Conservation (phyloP, 1,140 invertebrate genomes). For the Trialeurodes vaporariorum region DNA sequence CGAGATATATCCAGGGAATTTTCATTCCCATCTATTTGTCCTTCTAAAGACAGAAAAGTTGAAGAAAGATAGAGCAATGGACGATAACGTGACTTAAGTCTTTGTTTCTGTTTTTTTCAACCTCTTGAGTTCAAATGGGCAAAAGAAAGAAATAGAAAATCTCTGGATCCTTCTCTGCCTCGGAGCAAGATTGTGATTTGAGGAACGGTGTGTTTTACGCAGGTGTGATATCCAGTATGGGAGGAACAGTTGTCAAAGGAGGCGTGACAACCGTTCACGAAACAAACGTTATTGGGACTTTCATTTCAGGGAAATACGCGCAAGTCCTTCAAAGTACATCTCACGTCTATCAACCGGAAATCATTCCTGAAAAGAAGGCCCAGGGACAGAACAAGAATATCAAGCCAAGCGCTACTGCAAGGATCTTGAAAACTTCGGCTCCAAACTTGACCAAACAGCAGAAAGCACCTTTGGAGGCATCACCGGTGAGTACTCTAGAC, state of each 20-base stretch:
- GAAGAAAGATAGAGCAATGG: too few species aligned
- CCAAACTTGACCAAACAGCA: constrained; percentile 30
- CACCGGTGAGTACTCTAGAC: constrained; percentile 20
- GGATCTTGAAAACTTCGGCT: constrained; percentile 59
- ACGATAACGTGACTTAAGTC: constrained; percentile 6
- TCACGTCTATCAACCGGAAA: constrained; percentile 18
- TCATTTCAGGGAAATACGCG: constrained; percentile 76
- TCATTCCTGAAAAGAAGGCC: too few species aligned
- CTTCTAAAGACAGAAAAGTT: too few species aligned
- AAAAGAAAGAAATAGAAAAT: too few species aligned
- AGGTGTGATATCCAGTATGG: constrained; percentile 67
- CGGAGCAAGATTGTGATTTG: too few species aligned
- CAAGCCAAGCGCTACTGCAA: constrained; percentile 40
- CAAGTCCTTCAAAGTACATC: constrained; percentile 60
- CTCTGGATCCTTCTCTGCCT: too few species aligned
- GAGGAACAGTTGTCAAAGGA: constrained; percentile 69
- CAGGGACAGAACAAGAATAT: too few species aligned
- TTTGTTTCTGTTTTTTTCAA: constrained; percentile 36
- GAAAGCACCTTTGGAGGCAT: constrained; percentile 26
- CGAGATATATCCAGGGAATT: too few species aligned
- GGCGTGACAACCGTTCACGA: constrained; percentile 73
- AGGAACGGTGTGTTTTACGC: too few species aligned
- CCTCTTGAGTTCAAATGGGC: constrained; percentile 62
- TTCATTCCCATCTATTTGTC: too few species aligned
- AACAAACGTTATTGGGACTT: constrained; percentile 76